A percentile compares a stretch with the other conserved stretches of the same genome.
These are phyloP conservation scores for Glomeris maerens DNA, from an alignment of 1,140 invertebrate genomes.

Conservation along the genomic window DNA sequence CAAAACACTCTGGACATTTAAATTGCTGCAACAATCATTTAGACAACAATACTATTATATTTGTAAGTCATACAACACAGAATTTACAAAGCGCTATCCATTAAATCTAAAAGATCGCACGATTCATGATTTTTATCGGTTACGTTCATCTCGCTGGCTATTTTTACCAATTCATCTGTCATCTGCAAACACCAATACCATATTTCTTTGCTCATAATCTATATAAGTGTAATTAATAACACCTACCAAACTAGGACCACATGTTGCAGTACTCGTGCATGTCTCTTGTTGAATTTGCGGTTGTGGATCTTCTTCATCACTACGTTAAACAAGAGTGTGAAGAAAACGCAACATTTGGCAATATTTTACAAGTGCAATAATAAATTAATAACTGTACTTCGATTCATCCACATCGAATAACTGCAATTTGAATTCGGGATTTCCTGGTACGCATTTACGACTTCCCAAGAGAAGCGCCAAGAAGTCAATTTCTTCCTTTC, in stretches of 20 bases:
- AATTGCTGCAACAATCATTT: no score
- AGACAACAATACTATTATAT: no score
- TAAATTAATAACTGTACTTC: not conserved
- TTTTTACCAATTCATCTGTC: not conserved
- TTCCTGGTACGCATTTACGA: not conserved
- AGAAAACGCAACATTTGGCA: no score
- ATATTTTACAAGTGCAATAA: no score
- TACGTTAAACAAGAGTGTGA: no score
- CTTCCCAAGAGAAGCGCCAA: constrained; percentile 5
- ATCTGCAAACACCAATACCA: not conserved
- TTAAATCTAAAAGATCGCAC: constrained; percentile 3
- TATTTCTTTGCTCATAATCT: not conserved
- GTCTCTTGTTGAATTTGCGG: not conserved
- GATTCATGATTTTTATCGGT: not conserved
- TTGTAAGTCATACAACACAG: no score
- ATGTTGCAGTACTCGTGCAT: not conserved
- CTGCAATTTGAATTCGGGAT: constrained; percentile 4
- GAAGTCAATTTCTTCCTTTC: constrained; percentile 9
- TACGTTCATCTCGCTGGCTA: not conserved
- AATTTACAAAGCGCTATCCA: constrained; percentile 5
- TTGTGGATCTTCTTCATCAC: not conserved
- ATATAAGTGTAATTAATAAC: constrained; percentile 3
- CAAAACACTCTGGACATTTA: no score
- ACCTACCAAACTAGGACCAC: not conserved
- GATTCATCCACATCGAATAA: not conserved